A percentile compares a stretch with the other conserved stretches of the same genome.
These are phyloP conservation scores for Neopelma chrysocephalum DNA, from an alignment of 2,797 vertebrate species.

Conservation along the genomic window DNA sequence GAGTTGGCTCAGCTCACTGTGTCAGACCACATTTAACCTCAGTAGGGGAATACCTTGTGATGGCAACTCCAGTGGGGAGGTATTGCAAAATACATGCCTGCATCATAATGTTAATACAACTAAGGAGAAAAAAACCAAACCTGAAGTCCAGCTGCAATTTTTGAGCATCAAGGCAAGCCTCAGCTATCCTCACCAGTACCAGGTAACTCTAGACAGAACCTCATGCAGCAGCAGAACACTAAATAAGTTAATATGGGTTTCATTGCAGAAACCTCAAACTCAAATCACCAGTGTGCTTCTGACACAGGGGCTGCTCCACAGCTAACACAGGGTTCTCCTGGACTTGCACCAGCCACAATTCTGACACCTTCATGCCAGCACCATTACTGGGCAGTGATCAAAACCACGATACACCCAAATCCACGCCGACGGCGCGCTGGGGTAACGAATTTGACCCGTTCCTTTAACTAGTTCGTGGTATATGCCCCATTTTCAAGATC, in stretches of 20 bases:
- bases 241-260: neutral
- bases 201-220: neutral
- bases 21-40: neutral
- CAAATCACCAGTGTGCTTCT: neutral
- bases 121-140: neutral
- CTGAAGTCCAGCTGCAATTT: neutral
- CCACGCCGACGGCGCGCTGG: fast-evolving
- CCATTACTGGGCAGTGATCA: neutral
- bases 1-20: neutral
- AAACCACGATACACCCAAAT: neutral
- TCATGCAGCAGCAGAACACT: neutral
- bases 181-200: fast-evolving
- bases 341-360: neutral
- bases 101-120: neutral
- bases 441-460: neutral
- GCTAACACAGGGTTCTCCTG: neutral
- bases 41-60: neutral
- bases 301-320: fast-evolving
- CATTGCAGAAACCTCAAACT: neutral
- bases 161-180: neutral
- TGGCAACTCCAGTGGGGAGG: neutral
- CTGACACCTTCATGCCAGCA: neutral
- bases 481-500: neutral
- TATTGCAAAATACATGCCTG: fast-evolving
- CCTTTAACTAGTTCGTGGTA: neutral